Conservation (phyloP, 2,888 invertebrate genomes). For the Conomelus anceps region DNA sequence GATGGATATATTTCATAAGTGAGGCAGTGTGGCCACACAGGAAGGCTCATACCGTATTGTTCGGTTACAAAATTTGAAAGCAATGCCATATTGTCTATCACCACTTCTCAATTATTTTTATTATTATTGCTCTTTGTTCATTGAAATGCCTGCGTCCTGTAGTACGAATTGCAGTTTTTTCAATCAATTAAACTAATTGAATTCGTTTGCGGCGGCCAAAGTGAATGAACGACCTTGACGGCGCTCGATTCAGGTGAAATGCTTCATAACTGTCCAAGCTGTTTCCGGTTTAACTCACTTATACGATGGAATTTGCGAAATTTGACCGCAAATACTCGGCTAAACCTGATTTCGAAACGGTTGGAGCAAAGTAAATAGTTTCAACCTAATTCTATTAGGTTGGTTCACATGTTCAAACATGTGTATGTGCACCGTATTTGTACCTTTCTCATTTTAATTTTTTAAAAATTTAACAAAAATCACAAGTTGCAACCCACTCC, state of each 20-base stretch:
- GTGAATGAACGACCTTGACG: not conserved
- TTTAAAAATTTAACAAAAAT: too few relatives aligned
- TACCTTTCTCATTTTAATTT: not conserved
- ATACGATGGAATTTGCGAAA: not conserved
- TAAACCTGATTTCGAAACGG: not conserved
- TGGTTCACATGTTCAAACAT: not conserved
- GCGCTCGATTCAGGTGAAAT: not conserved
- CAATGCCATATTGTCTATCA: not conserved
- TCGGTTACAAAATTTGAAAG: not conserved
- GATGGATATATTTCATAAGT: not conserved
- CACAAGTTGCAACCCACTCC: too few relatives aligned
- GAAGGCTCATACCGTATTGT: not conserved
- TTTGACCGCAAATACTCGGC: not conserved
- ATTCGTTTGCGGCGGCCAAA: not conserved
- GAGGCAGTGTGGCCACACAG: not conserved
- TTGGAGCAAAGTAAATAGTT: not conserved
- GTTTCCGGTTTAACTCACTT: not conserved
- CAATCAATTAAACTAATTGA: not conserved
- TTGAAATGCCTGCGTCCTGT: not conserved
- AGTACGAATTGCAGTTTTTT: not conserved
- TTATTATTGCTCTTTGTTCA: not conserved
- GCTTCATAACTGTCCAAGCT: not conserved
- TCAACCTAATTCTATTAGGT: not conserved
- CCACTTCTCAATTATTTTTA: not conserved
- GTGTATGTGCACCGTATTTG: not conserved